phyloP scores from a whole-genome alignment of 2,888 invertebrate species.

The Steinernema scapterisci region DNA sequence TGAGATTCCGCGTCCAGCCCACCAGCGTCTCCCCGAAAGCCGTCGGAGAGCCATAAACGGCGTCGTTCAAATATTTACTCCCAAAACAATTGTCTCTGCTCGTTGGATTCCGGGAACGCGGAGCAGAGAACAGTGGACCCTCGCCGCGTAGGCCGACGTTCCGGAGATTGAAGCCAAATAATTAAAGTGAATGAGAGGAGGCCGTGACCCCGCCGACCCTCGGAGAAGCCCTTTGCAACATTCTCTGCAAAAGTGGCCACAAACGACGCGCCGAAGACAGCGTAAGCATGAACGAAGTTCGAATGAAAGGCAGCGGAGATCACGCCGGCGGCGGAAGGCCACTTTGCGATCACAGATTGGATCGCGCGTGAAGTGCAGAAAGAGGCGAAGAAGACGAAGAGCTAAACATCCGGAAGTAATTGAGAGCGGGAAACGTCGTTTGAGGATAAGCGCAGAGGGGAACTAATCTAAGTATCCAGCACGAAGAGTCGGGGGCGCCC shows the following conservation, averaged over 20 bases:
- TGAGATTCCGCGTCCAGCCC: too few relatives aligned
- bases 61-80: too few relatives aligned
- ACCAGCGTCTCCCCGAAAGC: too few relatives aligned
- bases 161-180: too few relatives aligned
- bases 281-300: neutral
- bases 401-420: slow-evolving; percentile 16
- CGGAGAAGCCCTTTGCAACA: too few relatives aligned
- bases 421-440: neutral
- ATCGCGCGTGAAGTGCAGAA: neutral
- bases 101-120: too few relatives aligned
- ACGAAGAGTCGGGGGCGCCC: neutral
- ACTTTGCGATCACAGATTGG: neutral
- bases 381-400: neutral
- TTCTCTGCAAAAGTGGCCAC: neutral
- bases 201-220: too few relatives aligned
- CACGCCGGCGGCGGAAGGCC: slow-evolving; percentile 10
- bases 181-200: too few relatives aligned
- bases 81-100: too few relatives aligned
- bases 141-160: too few relatives aligned
- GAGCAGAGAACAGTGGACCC: too few relatives aligned
- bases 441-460: neutral
- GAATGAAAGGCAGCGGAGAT: neutral
- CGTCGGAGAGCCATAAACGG: too few relatives aligned
- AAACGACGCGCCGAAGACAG: neutral
- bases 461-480: neutral